Evolutionary conservation across 1,140 invertebrate species (phyloP).

Genomic region (Oreohelix idahoensis): DNA sequence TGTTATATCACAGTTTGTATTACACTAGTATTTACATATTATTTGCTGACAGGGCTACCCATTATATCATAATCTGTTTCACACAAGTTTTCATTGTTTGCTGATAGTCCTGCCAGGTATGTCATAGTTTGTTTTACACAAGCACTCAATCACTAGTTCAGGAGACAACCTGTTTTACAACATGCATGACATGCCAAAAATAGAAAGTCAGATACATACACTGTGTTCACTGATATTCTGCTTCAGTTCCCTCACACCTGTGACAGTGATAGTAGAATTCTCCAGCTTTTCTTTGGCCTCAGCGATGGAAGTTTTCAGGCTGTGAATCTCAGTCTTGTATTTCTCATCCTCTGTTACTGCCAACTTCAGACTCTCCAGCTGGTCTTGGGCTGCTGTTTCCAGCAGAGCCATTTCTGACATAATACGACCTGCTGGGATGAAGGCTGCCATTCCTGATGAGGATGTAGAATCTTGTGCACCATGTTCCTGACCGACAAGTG

Average conservation of each 20-base stretch:
- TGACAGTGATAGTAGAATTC: slow-evolving; percentile 84
- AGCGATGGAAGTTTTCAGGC: slow-evolving; percentile 79
- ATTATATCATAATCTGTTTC: too few species aligned
- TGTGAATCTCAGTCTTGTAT: slow-evolving; percentile 60
- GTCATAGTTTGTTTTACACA: too few species aligned
- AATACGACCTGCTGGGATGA: slow-evolving; percentile 47
- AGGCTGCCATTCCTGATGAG: slow-evolving; percentile 41
- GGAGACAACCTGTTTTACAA: background rate
- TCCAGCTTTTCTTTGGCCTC: slow-evolving; percentile 90
- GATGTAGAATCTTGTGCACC: slow-evolving; percentile 36
- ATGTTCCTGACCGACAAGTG: background rate
- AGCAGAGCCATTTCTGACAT: slow-evolving; percentile 57
- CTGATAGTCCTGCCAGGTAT: too few species aligned
- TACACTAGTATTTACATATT: too few species aligned
- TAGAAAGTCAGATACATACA: slow-evolving; percentile 79
- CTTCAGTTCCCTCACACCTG: slow-evolving; percentile 85
- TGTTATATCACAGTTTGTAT: too few species aligned
- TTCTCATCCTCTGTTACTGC: slow-evolving; percentile 82
- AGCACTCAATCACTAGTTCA: too few species aligned
- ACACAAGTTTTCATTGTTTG: too few species aligned
- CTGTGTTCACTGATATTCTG: slow-evolving; percentile 89
- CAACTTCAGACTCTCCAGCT: slow-evolving; percentile 76
- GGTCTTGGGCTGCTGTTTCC: slow-evolving; percentile 56
- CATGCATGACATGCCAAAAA: background rate
- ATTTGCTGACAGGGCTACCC: too few species aligned